Conservation (phyloP, 2,888 invertebrate species). For the Drosophila formosana region DNA sequence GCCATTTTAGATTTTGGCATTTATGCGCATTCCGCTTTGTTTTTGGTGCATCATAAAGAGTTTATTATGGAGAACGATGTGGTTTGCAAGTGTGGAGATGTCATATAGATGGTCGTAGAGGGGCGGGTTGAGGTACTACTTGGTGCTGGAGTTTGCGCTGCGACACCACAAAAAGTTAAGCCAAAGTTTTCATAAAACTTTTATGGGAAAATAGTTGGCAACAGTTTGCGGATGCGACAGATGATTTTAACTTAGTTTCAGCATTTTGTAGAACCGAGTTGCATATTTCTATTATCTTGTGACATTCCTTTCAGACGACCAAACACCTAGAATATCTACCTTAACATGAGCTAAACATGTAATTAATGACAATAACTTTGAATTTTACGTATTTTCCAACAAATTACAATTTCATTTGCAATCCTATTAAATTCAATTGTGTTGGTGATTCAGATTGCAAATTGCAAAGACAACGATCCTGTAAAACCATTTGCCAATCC, state of each 20-base stretch:
- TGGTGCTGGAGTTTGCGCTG: background rate
- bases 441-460: background rate
- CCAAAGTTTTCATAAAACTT: constrained; percentile 52
- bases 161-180: constrained; percentile 41
- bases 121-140: background rate
- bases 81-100: background rate
- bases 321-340: too few species aligned
- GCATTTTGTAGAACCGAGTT: constrained; percentile 6
- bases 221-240: constrained; percentile 32
- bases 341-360: too few species aligned
- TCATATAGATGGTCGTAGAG: background rate
- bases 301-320: background rate
- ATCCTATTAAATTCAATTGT: background rate
- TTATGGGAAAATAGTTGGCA: constrained; percentile 39
- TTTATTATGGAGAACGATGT: constrained; percentile 8
- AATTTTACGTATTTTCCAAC: background rate
- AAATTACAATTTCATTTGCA: background rate
- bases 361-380: background rate
- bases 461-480: background rate
- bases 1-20: constrained; percentile 49
- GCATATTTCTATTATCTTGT: background rate
- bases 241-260: constrained; percentile 28
- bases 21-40: constrained; percentile 42
- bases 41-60: constrained; percentile 63
- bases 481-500: background rate